phyloP scores from a whole-genome alignment of 2,113 vertebrate species.

The Gadus chalcogrammus region DNA sequence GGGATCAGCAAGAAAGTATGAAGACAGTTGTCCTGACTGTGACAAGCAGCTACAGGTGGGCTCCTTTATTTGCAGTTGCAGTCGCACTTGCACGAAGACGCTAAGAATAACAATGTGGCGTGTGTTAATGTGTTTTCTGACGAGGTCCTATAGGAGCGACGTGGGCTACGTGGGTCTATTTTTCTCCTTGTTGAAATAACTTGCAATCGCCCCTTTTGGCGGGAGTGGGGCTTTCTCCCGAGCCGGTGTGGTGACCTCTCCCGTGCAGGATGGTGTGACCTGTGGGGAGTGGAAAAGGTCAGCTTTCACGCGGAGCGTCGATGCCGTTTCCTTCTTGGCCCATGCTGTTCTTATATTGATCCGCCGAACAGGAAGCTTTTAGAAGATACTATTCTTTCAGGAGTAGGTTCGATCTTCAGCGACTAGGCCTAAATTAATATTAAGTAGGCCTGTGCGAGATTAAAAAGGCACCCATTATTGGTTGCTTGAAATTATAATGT shows the following conservation, averaged over 20 bases:
- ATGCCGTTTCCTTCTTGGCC: conserved; percentile 78
- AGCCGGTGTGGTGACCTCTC: conserved; percentile 70
- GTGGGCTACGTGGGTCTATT: too few relatives aligned
- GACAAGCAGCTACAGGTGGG: too few relatives aligned
- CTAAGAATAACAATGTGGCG: too few relatives aligned
- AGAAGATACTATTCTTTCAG: conserved; percentile 69
- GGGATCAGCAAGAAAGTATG: too few relatives aligned
- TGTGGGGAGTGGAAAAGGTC: conserved; percentile 85
- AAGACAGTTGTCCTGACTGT: too few relatives aligned
- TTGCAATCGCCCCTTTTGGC: conserved; percentile 21
- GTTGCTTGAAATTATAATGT: too few relatives aligned
- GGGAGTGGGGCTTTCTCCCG: conserved; percentile 35
- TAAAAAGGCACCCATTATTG: neutral
- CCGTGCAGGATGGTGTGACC: conserved; percentile 74
- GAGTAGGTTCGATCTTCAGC: conserved; percentile 40
- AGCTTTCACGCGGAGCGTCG: conserved; percentile 75
- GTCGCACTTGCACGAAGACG: too few relatives aligned
- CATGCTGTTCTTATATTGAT: conserved; percentile 89
- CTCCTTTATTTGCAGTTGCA: too few relatives aligned
- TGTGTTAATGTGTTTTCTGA: too few relatives aligned
- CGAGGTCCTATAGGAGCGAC: too few relatives aligned
- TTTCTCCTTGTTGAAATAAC: conserved; percentile 5
- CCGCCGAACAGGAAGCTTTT: conserved; percentile 76
- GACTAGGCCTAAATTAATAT: neutral
- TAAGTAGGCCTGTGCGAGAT: neutral